These are phyloP conservation scores for Halotydeus destructor DNA, from an alignment of 1,140 invertebrate species.

Conservation along the genomic window DNA sequence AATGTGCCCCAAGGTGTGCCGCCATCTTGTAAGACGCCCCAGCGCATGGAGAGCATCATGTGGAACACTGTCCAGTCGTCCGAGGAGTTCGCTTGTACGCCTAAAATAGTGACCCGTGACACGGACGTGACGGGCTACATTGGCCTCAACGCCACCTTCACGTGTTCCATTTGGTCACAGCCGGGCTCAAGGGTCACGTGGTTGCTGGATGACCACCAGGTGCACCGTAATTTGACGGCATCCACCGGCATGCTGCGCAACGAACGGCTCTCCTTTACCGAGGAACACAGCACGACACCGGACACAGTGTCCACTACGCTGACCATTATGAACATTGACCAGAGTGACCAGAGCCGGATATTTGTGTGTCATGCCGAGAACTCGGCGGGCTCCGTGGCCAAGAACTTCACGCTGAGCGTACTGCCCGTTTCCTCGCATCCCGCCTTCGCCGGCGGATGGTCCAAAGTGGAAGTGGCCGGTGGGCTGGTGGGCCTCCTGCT, in stretches of 20 bases:
- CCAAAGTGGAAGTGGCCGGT: conserved; percentile 27
- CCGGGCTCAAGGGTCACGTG: conserved; percentile 14
- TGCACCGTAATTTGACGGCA: neutral
- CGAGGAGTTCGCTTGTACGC: conserved; percentile 58
- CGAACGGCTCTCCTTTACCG: conserved; percentile 29
- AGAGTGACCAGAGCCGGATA: conserved; percentile 38
- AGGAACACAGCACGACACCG: conserved; percentile 22
- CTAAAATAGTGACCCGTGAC: conserved; percentile 22
- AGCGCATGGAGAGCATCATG: conserved; percentile 34
- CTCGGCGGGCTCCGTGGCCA: conserved; percentile 45
- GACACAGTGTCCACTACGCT: conserved; percentile 33
- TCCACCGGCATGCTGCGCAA: conserved; percentile 23
- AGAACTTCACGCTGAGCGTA: conserved; percentile 42
- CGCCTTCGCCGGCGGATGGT: conserved; percentile 21
- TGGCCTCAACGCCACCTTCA: conserved; percentile 46
- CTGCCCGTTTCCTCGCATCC: conserved; percentile 26
- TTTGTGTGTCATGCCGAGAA: conserved; percentile 52
- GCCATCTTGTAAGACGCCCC: conserved; percentile 40
- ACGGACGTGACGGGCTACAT: conserved; percentile 27
- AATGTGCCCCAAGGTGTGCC: conserved; percentile 48
- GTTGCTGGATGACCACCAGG: conserved; percentile 27
- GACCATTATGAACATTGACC: conserved; percentile 41
- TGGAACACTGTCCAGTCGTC: conserved; percentile 49
- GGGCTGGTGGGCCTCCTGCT: conserved; percentile 35
- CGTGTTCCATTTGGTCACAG: conserved; percentile 42